These are phyloP conservation scores for Stenolophus ochropezus DNA, from an alignment of 2,888 invertebrate genomes.

Conservation along the genomic window DNA sequence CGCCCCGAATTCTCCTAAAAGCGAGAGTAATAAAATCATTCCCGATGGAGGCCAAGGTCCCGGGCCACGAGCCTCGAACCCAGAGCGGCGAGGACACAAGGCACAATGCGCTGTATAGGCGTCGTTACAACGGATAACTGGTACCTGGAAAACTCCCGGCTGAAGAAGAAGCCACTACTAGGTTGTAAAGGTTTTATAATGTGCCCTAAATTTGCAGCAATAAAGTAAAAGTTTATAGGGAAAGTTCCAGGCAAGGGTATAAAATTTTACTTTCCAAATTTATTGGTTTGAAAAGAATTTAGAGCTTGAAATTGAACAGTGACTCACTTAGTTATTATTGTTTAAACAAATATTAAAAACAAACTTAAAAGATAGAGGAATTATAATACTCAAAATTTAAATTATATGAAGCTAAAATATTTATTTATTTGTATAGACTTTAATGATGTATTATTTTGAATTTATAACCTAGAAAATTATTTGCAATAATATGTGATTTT, in stretches of 20 bases:
- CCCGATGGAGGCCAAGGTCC: slow-evolving; percentile 65
- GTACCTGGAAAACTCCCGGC: slow-evolving; percentile 14
- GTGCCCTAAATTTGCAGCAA: slow-evolving; percentile 10
- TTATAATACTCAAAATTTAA: too few relatives aligned
- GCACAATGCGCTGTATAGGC: neutral
- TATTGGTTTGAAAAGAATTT: neutral
- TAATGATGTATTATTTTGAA: too few relatives aligned
- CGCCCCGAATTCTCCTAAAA: neutral
- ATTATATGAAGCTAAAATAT: too few relatives aligned
- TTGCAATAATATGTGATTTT: too few relatives aligned
- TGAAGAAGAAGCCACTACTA: slow-evolving; percentile 16
- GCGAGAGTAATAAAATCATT: slow-evolving; percentile 60
- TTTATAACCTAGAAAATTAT: too few relatives aligned
- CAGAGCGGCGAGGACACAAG: neutral
- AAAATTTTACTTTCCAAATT: neutral
- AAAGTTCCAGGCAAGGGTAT: neutral
- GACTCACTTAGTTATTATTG: too few relatives aligned
- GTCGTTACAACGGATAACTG: slow-evolving; percentile 11
- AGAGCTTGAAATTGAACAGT: neutral
- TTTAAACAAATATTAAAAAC: too few relatives aligned
- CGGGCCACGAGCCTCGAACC: slow-evolving; percentile 5
- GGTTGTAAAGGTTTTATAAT: slow-evolving; percentile 16
- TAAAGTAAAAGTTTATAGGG: slow-evolving; percentile 31
- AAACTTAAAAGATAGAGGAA: too few relatives aligned
- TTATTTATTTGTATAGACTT: too few relatives aligned